phyloP scores from a whole-genome alignment of 2,888 invertebrate species.

The Latrodectus elegans region DNA sequence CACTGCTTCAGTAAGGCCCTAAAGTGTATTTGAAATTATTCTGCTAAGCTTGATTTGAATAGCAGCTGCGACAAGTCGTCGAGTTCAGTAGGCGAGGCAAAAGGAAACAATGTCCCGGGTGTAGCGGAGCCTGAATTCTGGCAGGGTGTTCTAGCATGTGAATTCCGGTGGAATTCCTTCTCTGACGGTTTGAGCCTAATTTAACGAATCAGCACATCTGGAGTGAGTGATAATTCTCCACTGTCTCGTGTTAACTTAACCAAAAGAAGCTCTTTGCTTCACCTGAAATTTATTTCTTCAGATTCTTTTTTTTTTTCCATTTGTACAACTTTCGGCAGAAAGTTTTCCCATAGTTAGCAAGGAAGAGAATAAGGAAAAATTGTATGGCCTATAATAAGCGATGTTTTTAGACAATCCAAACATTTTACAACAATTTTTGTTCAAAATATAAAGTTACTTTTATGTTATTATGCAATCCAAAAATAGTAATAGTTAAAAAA shows the following conservation, averaged over 20 bases:
- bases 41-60: conserved; percentile 34
- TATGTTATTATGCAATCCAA: too few relatives aligned
- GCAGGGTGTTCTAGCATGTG: conserved; percentile 15
- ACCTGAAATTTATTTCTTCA: not conserved
- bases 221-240: not conserved
- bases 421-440: too few relatives aligned
- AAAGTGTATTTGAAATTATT: conserved; percentile 26
- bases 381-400: too few relatives aligned
- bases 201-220: conserved; percentile 39
- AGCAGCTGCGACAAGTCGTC: conserved; percentile 22
- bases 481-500: too few relatives aligned
- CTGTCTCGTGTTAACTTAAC: not conserved
- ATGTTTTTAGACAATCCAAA: too few relatives aligned
- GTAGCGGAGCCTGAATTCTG: conserved; percentile 23
- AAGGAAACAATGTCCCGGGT: conserved; percentile 36
- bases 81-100: conserved; percentile 6
- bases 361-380: too few relatives aligned
- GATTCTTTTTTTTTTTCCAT: too few relatives aligned
- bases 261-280: conserved; percentile 1
- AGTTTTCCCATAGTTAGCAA: too few relatives aligned
- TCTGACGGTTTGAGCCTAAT: conserved; percentile 29
- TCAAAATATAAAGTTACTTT: too few relatives aligned
- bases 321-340: too few relatives aligned
- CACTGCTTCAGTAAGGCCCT: not conserved
- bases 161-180: conserved; percentile 20